Evolutionary conservation across 2,797 vertebrate species (phyloP).

Genomic region (Uromys caudimaculatus): DNA sequence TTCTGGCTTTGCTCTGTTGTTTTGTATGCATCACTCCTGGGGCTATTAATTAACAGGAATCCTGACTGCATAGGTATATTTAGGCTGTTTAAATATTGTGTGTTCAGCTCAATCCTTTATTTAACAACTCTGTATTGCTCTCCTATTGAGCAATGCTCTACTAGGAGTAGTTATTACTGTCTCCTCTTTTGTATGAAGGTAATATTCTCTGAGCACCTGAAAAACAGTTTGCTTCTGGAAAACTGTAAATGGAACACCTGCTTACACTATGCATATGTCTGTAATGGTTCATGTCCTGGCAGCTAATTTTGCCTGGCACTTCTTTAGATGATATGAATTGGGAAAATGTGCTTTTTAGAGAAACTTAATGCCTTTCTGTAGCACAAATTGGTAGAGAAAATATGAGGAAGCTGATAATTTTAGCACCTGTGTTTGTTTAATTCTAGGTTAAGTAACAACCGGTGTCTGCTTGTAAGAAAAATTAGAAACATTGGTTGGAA

Average conservation of each 20-base stretch:
- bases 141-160: neutral
- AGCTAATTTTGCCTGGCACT: conserved; percentile 43
- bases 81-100: neutral
- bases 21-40: neutral
- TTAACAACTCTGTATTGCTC: conserved; percentile 13
- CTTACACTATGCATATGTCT: conserved; percentile 52
- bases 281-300: neutral
- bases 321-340: conserved; percentile 65
- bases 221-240: conserved; percentile 72
- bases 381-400: conserved; percentile 52
- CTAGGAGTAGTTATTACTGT: conserved; percentile 23
- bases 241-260: conserved; percentile 77
- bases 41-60: neutral
- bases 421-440: conserved; percentile 80
- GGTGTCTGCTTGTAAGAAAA: conserved; percentile 49
- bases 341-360: conserved; percentile 65
- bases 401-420: conserved; percentile 58
- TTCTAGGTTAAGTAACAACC: conserved; percentile 63
- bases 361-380: conserved; percentile 62
- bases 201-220: conserved; percentile 66
- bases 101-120: neutral
- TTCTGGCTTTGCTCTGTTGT: neutral
- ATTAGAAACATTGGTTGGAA: conserved; percentile 40
- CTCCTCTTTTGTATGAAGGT: conserved; percentile 28
- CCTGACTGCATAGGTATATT: neutral